Base-by-base conservation (phyloP, 2,888 invertebrate species). In the Ectemnius continuus region DNA sequence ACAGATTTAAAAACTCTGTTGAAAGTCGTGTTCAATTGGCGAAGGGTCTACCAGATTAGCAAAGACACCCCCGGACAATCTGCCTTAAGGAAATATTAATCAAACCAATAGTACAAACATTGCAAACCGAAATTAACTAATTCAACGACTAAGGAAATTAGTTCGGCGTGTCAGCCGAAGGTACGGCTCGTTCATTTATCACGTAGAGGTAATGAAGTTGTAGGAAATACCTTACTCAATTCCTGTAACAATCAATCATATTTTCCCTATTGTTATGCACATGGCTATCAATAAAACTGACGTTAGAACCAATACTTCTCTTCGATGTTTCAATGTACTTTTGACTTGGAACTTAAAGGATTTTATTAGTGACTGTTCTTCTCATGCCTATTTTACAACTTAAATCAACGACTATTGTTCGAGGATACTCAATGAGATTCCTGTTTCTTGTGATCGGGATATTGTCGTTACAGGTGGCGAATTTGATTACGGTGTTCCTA, bases 321-420 rank as follows among this genome's bases (percentile, higher is more conserved):
- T 75, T 36, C 36, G 23, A 65, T 52, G 65, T 75, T 45, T 13
- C 73, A 76, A 58, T 72, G 61, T 72, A 63, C 52, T 70, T 83
- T 76, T 70, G 69, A 64, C 76, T 73, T 71, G 74, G 56, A 61
- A 61, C 74, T 79, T 78, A 79, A 73, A 46, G 70, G 61, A 69
- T 79, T 83, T 82, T 82, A 82, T 81, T 82, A 81, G 58, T 81
- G 73, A 80, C 79, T 79, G 73, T 79, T 82, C 75, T 83, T 68
- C 65, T 82, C 80, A 82, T 80, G 76, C 68, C 83, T 86, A 87
- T 86, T 77, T 84, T 87, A 87, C 86, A 87, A 84, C 78, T 84
- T 84, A 86, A 87, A 82, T 86, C 81, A 84, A 84, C 75, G 81
- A 81, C 78, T 86, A 85, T 83, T 78, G 76, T 72, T 80, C 62